A percentile compares a stretch with the other conserved stretches of the same genome.
These are phyloP conservation scores for Elachura formosa DNA, from an alignment of 2,113 vertebrate species.

Conservation along the genomic window DNA sequence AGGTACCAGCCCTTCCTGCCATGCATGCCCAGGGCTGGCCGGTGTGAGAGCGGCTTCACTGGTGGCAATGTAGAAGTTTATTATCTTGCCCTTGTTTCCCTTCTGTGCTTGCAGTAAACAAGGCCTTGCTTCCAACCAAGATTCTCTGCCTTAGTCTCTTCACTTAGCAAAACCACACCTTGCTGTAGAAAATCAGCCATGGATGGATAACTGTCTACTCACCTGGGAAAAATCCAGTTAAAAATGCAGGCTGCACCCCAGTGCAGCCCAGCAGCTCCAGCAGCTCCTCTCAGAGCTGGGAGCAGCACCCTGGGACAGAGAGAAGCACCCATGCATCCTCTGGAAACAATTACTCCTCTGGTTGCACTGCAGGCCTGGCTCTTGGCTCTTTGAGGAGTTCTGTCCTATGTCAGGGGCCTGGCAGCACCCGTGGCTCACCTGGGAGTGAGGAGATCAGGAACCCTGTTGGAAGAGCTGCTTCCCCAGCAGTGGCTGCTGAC, in stretches of 20 bases:
- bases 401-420: rapidly evolving
- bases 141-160: background rate
- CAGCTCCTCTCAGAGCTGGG: background rate
- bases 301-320: background rate
- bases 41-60: background rate
- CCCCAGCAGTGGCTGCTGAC: background rate
- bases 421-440: background rate
- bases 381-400: background rate
- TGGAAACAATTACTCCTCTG: background rate
- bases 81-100: background rate
- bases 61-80: background rate
- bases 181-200: background rate
- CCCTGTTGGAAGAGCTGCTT: background rate
- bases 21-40: rapidly evolving
- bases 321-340: background rate
- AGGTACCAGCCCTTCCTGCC: background rate
- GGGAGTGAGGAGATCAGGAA: background rate
- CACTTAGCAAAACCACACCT: background rate
- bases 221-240: background rate
- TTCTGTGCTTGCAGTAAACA: background rate
- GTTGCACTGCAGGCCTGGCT: background rate
- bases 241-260: background rate
- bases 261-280: rapidly evolving
- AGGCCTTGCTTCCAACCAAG: background rate
- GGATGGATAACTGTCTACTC: background rate